Evolutionary conservation across 1,140 invertebrate species (phyloP).

Genomic region (Meteorus sp.): DNA sequence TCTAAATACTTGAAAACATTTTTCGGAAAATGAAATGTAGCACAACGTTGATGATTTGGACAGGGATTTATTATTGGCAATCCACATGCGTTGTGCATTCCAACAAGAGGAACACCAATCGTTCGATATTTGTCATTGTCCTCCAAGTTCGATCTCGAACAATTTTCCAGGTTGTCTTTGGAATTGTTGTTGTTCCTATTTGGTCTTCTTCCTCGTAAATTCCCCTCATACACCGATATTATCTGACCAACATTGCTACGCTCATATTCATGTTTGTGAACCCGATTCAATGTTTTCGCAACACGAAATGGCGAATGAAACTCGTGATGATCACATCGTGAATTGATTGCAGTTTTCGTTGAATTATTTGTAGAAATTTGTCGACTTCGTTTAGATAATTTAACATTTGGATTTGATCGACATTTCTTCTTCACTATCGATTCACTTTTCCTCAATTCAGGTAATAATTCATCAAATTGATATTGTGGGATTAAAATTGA

Average conservation of each 20-base stretch:
- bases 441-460: constrained; percentile 38
- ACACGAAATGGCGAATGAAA: no score
- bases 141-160: constrained; percentile 18
- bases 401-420: neutral
- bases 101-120: constrained; percentile 52
- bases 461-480: constrained; percentile 38
- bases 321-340: no score
- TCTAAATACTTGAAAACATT: neutral
- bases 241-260: constrained; percentile 43
- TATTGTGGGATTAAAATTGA: constrained; percentile 33
- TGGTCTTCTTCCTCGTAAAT: constrained; percentile 23
- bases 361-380: no score
- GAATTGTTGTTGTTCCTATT: constrained; percentile 5
- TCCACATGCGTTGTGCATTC: constrained; percentile 50
- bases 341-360: no score
- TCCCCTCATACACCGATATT: constrained; percentile 49
- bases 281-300: no score
- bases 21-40: constrained; percentile 19
- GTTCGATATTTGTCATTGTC: constrained; percentile 28
- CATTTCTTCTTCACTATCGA: no score
- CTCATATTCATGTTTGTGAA: constrained; percentile 15
- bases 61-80: constrained; percentile 41
- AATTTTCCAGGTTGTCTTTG: no score
- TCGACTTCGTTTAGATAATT: no score
- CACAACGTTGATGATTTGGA: constrained; percentile 30